These are phyloP conservation scores for Clarias macrocephalus DNA, from an alignment of 2,113 vertebrate genomes.

Conservation along the genomic window DNA sequence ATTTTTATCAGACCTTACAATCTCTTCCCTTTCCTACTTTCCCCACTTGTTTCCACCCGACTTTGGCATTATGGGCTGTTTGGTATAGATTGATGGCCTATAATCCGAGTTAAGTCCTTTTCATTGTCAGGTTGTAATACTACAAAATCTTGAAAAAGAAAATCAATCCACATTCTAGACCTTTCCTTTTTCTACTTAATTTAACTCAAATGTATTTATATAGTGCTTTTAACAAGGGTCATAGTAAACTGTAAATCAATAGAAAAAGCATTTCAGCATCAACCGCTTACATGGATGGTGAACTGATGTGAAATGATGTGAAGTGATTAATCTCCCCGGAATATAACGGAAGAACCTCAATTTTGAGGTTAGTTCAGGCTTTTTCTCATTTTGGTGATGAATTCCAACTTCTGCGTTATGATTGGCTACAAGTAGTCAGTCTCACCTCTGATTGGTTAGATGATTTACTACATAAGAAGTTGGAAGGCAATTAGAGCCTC, in stretches of 20 bases:
- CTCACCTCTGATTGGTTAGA: too few relatives aligned
- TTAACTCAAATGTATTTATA: background rate
- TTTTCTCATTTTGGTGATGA: too few relatives aligned
- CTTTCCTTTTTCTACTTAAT: background rate
- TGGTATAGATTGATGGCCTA: background rate
- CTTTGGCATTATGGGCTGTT: background rate
- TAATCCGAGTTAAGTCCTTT: background rate
- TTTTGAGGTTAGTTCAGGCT: too few relatives aligned
- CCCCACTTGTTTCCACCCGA: too few relatives aligned
- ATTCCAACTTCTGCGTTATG: too few relatives aligned
- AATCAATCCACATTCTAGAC: background rate
- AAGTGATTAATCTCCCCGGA: background rate
- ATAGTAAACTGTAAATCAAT: background rate
- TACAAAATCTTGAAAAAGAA: background rate
- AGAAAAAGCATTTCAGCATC: background rate
- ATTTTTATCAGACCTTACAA: background rate
- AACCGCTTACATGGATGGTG: background rate
- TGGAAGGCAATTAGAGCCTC: too few relatives aligned
- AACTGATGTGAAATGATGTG: background rate
- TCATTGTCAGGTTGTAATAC: background rate
- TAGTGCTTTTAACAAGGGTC: background rate
- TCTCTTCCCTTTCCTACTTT: background rate
- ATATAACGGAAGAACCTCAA: too few relatives aligned
- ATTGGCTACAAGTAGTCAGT: too few relatives aligned
- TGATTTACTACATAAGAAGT: too few relatives aligned